These are phyloP conservation scores for Macroramphosus scolopax DNA, from an alignment of 2,797 vertebrate genomes.

Conservation along the genomic window DNA sequence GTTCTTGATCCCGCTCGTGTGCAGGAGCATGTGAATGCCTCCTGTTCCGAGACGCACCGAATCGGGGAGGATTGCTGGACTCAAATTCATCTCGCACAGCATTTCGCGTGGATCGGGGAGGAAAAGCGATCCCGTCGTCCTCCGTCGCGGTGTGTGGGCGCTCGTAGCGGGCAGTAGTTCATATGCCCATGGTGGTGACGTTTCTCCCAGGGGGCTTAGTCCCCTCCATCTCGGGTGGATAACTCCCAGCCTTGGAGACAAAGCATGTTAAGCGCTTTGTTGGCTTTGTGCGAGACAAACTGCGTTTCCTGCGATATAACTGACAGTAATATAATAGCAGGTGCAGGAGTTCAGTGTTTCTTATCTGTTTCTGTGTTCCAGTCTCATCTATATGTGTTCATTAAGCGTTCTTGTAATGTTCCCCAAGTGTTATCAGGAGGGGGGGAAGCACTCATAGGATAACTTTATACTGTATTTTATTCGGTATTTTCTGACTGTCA, in stretches of 20 bases:
- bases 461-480: too few species aligned
- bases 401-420: too few species aligned
- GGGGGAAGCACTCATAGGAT: too few species aligned
- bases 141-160: slow-evolving; percentile 70
- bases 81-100: slow-evolving; percentile 77
- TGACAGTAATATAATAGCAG: too few species aligned
- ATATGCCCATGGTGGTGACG: slow-evolving; percentile 76
- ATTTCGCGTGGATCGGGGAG: slow-evolving; percentile 79
- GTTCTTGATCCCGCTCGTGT: slow-evolving; percentile 60
- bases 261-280: slow-evolving; percentile 21
- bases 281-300: not conserved
- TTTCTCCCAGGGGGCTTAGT: slow-evolving; percentile 77
- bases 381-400: too few species aligned
- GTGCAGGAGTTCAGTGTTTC: too few species aligned
- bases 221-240: slow-evolving; percentile 79
- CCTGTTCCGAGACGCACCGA: slow-evolving; percentile 70
- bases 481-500: too few species aligned
- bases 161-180: slow-evolving; percentile 73
- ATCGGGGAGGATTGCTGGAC: slow-evolving; percentile 68
- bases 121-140: slow-evolving; percentile 78
- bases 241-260: slow-evolving; percentile 58
- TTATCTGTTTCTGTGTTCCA: too few species aligned
- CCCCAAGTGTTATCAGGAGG: too few species aligned
- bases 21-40: slow-evolving; percentile 53
- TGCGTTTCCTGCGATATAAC: too few species aligned